Conservation (phyloP, 2,888 invertebrate species). For the Drosophila tanythrix region DNA sequence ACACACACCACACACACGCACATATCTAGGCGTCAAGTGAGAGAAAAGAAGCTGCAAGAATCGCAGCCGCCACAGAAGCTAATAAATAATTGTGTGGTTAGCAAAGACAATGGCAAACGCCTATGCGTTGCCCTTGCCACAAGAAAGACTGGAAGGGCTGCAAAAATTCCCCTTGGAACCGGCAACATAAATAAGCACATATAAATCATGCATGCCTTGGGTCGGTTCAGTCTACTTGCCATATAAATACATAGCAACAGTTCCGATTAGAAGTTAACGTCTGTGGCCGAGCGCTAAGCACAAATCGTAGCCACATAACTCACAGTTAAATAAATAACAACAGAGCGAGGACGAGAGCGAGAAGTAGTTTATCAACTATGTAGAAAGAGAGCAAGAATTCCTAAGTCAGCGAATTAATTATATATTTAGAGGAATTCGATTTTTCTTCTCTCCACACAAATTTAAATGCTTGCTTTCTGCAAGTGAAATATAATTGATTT, state of each 20-base stretch:
- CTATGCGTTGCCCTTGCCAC: constrained; percentile 34
- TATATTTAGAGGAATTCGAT: background rate
- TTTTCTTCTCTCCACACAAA: background rate
- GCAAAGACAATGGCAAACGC: constrained; percentile 65
- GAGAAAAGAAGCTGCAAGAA: constrained; percentile 26
- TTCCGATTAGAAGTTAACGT: constrained; percentile 64
- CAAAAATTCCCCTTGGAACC: constrained; percentile 43
- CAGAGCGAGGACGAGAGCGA: background rate
- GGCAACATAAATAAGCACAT: constrained; percentile 65
- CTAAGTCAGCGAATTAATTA: background rate
- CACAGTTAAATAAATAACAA: constrained; percentile 14
- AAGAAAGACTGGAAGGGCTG: constrained; percentile 37
- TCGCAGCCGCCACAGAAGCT: constrained; percentile 61
- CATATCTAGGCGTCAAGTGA: constrained; percentile 2
- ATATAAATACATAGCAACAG: constrained; percentile 49
- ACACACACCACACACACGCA: constrained; percentile 6
- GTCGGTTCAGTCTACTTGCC: constrained; percentile 11
- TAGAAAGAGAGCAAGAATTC: background rate
- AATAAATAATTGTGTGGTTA: constrained; percentile 79
- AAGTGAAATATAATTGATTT: background rate
- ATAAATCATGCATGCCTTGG: constrained; percentile 70
- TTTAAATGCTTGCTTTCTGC: background rate
- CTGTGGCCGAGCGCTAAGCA: constrained; percentile 33
- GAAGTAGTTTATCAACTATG: background rate
- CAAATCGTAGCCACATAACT: constrained; percentile 37